Percentiles rank a stretch among this genome's conserved stretches.
Evolutionary conservation across 2,797 vertebrate genomes (phyloP).

Genomic region (Chrysocyon brachyurus): DNA sequence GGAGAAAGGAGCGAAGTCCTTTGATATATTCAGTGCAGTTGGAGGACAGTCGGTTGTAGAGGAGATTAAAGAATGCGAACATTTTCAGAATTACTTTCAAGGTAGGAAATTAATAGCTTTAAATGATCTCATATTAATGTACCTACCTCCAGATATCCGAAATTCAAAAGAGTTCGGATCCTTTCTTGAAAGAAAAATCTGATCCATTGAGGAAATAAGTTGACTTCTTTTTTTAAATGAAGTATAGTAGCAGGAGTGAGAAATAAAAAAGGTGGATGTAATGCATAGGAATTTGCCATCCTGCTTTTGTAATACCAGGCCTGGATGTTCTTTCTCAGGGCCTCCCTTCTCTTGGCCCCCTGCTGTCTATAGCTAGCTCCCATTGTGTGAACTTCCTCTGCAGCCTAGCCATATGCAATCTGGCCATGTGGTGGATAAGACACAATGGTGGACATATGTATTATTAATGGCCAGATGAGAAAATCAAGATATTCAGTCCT

Average conservation of each 20-base stretch:
- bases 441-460: neutral
- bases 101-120: constrained; percentile 10
- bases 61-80: neutral
- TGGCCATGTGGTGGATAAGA: neutral
- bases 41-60: neutral
- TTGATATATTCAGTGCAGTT: neutral
- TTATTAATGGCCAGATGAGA: neutral
- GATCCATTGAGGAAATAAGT: neutral
- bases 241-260: neutral
- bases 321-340: neutral
- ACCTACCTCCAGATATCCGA: neutral
- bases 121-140: neutral
- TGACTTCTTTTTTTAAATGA: neutral
- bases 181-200: constrained; percentile 49
- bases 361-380: neutral
- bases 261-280: neutral
- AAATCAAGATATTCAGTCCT: neutral
- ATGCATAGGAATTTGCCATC: neutral
- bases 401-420: neutral
- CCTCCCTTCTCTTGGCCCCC: accelerated
- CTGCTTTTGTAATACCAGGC: neutral
- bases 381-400: neutral
- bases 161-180: constrained; percentile 43
- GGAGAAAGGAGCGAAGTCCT: constrained; percentile 9
- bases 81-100: constrained; percentile 49